phyloP scores from a whole-genome alignment of 2,113 vertebrate genomes.

The Trogon surrucura region DNA sequence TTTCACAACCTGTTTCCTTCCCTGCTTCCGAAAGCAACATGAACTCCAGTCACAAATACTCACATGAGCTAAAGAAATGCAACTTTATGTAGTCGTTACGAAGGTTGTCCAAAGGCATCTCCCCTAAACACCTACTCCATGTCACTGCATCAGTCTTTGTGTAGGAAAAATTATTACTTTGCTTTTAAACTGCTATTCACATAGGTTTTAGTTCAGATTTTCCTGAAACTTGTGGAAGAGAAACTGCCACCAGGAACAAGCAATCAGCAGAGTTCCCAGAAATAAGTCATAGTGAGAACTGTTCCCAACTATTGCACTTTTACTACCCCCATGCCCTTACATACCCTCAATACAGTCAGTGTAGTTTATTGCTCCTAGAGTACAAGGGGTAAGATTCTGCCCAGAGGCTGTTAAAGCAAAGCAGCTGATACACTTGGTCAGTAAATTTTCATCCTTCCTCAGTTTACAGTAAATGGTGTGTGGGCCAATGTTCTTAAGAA shows the following conservation, averaged over 20 bases:
- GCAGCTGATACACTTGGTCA: neutral
- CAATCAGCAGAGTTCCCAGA: neutral
- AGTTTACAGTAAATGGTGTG: neutral
- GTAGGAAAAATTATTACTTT: neutral
- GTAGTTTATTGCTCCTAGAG: neutral
- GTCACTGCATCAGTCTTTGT: neutral
- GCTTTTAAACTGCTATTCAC: neutral
- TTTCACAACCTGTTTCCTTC: neutral
- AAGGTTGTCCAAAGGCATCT: neutral
- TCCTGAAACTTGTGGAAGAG: neutral
- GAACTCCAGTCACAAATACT: neutral
- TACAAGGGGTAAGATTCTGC: neutral
- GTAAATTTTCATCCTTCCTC: neutral
- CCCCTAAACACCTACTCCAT: neutral
- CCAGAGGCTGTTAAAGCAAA: neutral
- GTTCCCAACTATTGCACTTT: neutral
- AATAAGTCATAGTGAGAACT: neutral
- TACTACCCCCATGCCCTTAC: neutral
- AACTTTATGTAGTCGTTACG: neutral
- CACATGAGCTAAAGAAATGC: neutral
- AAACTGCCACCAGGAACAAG: neutral
- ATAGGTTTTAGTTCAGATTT: neutral
- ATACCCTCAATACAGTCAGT: neutral
- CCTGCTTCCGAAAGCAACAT: neutral
- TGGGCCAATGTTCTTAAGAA: neutral